These are phyloP conservation scores for Caretta caretta DNA, from an alignment of 2,113 vertebrate genomes.

Conservation along the genomic window DNA sequence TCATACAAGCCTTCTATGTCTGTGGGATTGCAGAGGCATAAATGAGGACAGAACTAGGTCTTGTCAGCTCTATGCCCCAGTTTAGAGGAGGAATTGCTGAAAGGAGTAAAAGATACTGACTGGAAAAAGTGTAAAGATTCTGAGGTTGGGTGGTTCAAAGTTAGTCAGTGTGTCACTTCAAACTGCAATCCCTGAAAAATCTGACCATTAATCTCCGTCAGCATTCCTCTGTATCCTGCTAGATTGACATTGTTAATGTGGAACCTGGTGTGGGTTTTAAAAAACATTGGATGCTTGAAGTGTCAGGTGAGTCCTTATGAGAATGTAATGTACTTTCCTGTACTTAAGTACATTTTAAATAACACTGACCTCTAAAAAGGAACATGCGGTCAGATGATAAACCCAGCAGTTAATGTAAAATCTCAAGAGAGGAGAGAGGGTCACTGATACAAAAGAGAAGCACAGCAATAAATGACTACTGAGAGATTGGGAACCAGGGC, in stretches of 20 bases:
- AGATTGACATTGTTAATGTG: rapidly evolving
- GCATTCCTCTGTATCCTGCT: background rate
- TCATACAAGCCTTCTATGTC: background rate
- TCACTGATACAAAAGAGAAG: background rate
- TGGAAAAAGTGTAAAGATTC: background rate
- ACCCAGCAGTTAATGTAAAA: constrained; percentile 13
- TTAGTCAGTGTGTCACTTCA: background rate
- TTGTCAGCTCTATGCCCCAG: background rate
- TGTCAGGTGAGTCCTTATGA: background rate
- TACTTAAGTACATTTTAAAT: background rate
- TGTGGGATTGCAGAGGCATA: background rate
- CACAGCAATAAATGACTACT: background rate
- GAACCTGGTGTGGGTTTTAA: background rate
- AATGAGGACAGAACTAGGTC: background rate
- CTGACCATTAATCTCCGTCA: background rate
- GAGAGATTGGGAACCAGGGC: background rate
- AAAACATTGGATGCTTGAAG: background rate
- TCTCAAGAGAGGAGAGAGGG: background rate
- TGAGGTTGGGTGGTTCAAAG: background rate
- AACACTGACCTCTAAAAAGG: background rate
- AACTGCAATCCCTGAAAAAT: background rate
- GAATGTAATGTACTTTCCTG: background rate
- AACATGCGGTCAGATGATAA: background rate
- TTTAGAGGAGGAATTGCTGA: background rate
- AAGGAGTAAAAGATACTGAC: background rate